phyloP scores from a whole-genome alignment of 2,888 invertebrate genomes.

The Clivina fossor region DNA sequence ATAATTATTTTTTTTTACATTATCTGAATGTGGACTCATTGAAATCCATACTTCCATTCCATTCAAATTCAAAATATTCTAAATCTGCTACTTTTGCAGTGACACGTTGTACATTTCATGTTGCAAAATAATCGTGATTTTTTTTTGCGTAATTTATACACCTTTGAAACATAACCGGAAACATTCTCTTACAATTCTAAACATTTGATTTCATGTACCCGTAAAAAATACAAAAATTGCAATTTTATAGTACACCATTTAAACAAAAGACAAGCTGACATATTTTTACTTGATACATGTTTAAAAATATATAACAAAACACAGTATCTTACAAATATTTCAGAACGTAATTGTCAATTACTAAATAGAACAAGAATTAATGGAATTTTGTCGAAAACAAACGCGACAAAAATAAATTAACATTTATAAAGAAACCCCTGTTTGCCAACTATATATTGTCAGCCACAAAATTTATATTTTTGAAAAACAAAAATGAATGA shows the following conservation, averaged over 20 bases:
- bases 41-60: conserved; percentile 8
- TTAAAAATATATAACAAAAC: too few species aligned
- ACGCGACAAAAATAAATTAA: too few species aligned
- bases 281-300: too few species aligned
- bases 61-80: conserved; percentile 15
- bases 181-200: background rate
- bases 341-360: too few species aligned
- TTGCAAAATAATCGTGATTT: conserved; percentile 13
- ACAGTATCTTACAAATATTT: too few species aligned
- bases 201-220: background rate
- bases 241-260: conserved; percentile 1
- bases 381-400: too few species aligned
- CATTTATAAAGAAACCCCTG: too few species aligned
- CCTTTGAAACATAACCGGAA: background rate
- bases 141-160: conserved; percentile 2
- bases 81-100: conserved; percentile 5
- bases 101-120: conserved; percentile 20
- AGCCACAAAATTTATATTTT: too few species aligned
- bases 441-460: too few species aligned
- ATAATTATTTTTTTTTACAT: conserved; percentile 27
- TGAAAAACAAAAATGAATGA: too few species aligned
- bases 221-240: background rate
- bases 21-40: conserved; percentile 20
- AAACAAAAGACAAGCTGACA: too few species aligned
- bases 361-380: too few species aligned